A percentile compares a stretch with the other conserved stretches of the same genome.
Evolutionary conservation across 2,797 vertebrate species (phyloP).

Genomic region (Serranus cabrilla): DNA sequence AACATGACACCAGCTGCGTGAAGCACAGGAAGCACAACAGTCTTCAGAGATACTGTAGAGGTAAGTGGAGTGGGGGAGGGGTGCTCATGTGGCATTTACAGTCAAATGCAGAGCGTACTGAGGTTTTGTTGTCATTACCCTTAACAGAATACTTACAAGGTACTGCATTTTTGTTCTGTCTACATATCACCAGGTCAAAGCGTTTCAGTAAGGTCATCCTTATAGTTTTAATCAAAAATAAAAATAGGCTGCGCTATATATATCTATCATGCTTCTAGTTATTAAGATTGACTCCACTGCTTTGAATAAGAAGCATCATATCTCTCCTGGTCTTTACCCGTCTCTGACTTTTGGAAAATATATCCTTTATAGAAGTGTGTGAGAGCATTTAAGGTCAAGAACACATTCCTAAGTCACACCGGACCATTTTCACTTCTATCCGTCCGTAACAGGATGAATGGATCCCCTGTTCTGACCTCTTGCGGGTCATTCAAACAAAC

Average conservation of each 20-base stretch:
- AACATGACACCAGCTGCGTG: constrained; percentile 70
- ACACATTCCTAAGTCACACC: constrained; percentile 45
- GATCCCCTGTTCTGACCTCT: constrained; percentile 40
- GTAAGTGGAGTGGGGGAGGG: constrained; percentile 60
- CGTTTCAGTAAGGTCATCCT: constrained; percentile 37
- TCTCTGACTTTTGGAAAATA: constrained; percentile 50
- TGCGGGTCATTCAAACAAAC: constrained; percentile 52
- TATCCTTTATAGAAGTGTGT: constrained; percentile 39
- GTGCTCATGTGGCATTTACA: constrained; percentile 67
- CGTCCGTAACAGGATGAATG: constrained; percentile 41
- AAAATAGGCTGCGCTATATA: constrained; percentile 49
- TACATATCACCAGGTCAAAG: constrained; percentile 38
- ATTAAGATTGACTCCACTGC: constrained; percentile 60
- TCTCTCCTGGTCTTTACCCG: constrained; percentile 38
- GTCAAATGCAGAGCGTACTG: constrained; percentile 73
- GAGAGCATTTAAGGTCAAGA: constrained; percentile 34
- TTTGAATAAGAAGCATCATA: constrained; percentile 60
- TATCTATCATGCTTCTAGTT: constrained; percentile 51
- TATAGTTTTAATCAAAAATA: constrained; percentile 47
- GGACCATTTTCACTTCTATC: constrained; percentile 28
- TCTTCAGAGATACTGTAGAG: constrained; percentile 72
- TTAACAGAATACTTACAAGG: constrained; percentile 69
- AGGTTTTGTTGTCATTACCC: constrained; percentile 78
- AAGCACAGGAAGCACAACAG: constrained; percentile 77
- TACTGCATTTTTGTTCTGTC: constrained; percentile 74